phyloP scores from a whole-genome alignment of 2,797 vertebrate genomes.

The Mergus octosetaceus region DNA sequence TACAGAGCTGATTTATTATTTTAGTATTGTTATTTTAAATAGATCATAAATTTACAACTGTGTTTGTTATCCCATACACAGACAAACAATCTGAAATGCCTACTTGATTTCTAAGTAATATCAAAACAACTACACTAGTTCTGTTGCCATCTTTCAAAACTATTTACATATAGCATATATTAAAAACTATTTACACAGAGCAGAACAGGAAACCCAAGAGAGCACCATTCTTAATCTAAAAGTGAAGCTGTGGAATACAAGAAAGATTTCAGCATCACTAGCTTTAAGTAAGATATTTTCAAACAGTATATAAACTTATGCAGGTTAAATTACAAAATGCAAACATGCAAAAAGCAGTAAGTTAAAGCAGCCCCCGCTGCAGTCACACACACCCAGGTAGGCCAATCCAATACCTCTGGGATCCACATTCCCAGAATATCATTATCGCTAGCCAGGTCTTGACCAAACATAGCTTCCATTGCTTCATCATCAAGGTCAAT shows the following conservation, averaged over 20 bases:
- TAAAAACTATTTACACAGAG: not conserved
- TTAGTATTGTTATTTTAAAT: not conserved
- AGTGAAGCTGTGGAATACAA: not conserved
- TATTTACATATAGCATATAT: accelerated
- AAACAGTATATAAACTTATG: not conserved
- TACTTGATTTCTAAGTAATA: not conserved
- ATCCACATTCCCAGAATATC: constrained; percentile 99
- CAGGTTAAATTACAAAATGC: not conserved
- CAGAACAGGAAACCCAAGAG: constrained; percentile 13
- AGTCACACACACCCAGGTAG: constrained; percentile 99
- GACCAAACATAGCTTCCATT: constrained; percentile 99
- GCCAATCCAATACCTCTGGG: constrained; percentile 99
- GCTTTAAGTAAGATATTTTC: not conserved
- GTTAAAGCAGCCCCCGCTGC: constrained; percentile 86
- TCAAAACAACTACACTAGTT: not conserved
- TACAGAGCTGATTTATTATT: not conserved
- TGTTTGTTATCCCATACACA: not conserved
- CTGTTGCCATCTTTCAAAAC: not conserved
- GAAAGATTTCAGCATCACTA: not conserved
- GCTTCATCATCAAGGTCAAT: constrained; percentile 98
- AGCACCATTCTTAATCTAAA: not conserved
- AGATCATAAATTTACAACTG: not conserved
- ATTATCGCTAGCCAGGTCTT: constrained; percentile 93
- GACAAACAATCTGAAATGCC: not conserved
- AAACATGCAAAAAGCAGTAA: constrained; percentile 70